Evolutionary conservation across 1,140 invertebrate genomes (phyloP).

Genomic region (Orchestia grillus): DNA sequence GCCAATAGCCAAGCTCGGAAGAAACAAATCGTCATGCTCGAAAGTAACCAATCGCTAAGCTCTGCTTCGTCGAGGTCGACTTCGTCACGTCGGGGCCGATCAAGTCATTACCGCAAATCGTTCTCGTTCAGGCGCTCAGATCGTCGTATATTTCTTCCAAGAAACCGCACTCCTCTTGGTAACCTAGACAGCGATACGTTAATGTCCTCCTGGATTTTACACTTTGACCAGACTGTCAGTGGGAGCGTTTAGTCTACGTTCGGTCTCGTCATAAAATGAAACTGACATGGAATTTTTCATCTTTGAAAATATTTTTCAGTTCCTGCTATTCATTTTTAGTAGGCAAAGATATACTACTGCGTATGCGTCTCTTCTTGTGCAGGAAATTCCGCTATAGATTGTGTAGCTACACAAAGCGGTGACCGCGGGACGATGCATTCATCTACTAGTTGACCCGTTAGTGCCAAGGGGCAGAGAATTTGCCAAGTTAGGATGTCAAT

Average conservation of each 20-base stretch:
- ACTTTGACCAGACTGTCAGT: not conserved
- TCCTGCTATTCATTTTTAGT: not conserved
- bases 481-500: too few species aligned
- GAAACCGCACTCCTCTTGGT: not conserved
- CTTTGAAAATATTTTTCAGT: not conserved
- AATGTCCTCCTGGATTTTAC: not conserved
- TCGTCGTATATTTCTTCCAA: not conserved
- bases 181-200: not conserved
- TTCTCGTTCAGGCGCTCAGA: not conserved
- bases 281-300: not conserved
- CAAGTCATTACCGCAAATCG: conserved; percentile 7
- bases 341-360: too few species aligned
- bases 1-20: not conserved
- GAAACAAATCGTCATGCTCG: conserved; percentile 7
- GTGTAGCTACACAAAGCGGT: not conserved
- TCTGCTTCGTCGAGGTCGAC: not conserved
- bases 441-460: too few species aligned
- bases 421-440: too few species aligned
- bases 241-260: not conserved
- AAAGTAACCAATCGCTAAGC: not conserved
- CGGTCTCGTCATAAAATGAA: not conserved
- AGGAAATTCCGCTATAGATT: not conserved
- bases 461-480: too few species aligned
- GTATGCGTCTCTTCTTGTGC: too few species aligned
- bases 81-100: not conserved